Base-by-base conservation (phyloP, 2,113 vertebrate genomes). In the Zosterops hypoxanthus region DNA sequence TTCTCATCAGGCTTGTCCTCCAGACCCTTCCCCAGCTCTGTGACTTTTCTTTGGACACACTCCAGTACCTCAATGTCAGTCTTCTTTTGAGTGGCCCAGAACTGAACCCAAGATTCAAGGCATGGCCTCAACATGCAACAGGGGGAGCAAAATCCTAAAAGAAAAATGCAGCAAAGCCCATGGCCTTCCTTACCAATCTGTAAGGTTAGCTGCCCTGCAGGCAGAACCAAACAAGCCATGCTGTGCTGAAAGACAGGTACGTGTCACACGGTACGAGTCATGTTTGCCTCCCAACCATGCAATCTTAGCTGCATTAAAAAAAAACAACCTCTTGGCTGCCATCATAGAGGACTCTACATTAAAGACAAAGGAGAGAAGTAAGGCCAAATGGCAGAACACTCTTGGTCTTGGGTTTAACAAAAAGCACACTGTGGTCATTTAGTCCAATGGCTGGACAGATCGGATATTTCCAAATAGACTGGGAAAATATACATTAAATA, bases 121-220 rank as follows among this genome's bases (percentile, higher is more conserved):
- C 7, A 6, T 8, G 14, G 9, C 12, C 42, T 23, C 34, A 49
- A 14, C 2, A 1, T 50, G 17, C 14, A 31, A 15, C 9, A 36
- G 8, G 12, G 17, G 7, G 8, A 36, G 4, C 0, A 57, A 72
- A 72, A 50, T 11, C 26, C 14, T 72, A 34, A 44, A 8, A 22
- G 7, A 11, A 36, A 71, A 71, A 9, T 11, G 33, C 9, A 41
- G 5, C 3, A 60, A 75, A 75, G 6, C 6, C 26, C 18, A 5
- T 10, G 14, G 19, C 4, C 3, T 18, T 9, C 2, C 14, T 16
- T 2, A 14, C 8, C 7, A 16, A 0, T 18, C n/a, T 25, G 6
- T 21, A 33, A 1, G 1, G 5, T 60, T 59, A 49, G 3, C 18
- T 13, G 34, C 8, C 11, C 5, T 52, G 12, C 20, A 46, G 34